Evolutionary conservation across 2,113 vertebrate genomes (phyloP).

Genomic region (Tetraodon nigroviridis): DNA sequence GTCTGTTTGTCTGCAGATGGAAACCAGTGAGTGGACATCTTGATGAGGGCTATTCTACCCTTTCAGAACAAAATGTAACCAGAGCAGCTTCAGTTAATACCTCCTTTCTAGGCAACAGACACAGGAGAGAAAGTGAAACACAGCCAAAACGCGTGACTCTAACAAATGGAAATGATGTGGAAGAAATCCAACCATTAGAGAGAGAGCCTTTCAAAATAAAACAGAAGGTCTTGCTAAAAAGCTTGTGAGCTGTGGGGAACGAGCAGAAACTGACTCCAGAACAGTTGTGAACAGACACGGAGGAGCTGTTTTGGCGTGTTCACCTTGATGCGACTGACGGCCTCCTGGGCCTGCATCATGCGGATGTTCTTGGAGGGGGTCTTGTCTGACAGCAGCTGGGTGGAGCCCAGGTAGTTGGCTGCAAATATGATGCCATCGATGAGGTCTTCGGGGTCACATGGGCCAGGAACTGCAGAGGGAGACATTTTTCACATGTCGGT

Average conservation of each 20-base stretch:
- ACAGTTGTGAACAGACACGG: background rate
- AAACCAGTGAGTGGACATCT: background rate
- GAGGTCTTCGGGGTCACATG: slow-evolving; percentile 96
- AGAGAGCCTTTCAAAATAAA: background rate
- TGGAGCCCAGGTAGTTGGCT: slow-evolving; percentile 95
- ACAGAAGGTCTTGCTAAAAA: background rate
- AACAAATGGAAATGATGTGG: too few species aligned
- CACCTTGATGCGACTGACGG: slow-evolving; percentile 96
- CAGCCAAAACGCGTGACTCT: too few species aligned
- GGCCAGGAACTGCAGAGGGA: slow-evolving; percentile 84
- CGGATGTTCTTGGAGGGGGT: slow-evolving; percentile 95
- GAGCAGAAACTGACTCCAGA: too few species aligned
- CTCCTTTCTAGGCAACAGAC: background rate
- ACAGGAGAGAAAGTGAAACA: background rate
- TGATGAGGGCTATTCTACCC: too few species aligned
- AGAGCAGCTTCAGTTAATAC: too few species aligned
- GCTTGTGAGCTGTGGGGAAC: background rate
- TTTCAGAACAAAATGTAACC: too few species aligned
- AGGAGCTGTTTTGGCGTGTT: background rate
- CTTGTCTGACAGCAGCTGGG: slow-evolving; percentile 94
- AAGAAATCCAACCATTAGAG: background rate
- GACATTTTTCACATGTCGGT: background rate
- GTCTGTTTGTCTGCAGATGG: background rate
- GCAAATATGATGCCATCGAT: slow-evolving; percentile 98
- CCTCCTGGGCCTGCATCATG: slow-evolving; percentile 99